A percentile compares a stretch with the other conserved stretches of the same genome.
Conservation (phyloP, 2,113 vertebrate genomes). For the Formicarius rufipectus region DNA sequence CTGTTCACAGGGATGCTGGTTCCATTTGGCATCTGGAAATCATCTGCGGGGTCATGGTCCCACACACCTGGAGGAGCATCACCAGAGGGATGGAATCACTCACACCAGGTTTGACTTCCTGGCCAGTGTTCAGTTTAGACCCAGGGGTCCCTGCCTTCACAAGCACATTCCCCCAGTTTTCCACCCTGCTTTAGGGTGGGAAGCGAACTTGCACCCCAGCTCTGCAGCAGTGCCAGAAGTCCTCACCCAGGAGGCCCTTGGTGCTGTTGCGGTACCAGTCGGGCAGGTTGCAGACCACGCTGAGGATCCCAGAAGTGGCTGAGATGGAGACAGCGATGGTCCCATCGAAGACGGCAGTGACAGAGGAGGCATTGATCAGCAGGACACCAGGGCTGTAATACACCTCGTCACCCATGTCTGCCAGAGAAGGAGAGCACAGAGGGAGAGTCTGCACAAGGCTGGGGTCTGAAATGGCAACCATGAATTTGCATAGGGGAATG, state of each 20-base stretch:
- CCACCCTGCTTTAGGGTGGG: background rate
- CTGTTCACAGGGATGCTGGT: constrained; percentile 34
- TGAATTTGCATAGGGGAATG: background rate
- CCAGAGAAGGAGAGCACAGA: background rate
- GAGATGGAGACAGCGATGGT: background rate
- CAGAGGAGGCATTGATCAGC: background rate
- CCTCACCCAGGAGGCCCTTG: constrained; percentile 54
- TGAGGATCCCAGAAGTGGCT: background rate
- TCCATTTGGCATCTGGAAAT: constrained; percentile 37
- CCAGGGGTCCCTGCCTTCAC: background rate
- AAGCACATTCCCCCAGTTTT: background rate
- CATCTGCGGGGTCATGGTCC: background rate
- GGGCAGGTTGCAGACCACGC: background rate
- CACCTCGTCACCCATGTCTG: background rate
- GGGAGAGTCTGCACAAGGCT: background rate
- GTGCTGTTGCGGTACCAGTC: background rate
- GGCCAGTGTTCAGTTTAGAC: background rate
- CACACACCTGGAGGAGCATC: constrained; percentile 39
- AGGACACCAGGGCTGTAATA: constrained; percentile 22
- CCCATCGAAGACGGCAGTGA: background rate
- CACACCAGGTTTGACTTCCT: background rate
- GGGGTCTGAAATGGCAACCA: background rate
- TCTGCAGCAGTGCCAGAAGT: background rate
- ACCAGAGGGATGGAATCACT: background rate
- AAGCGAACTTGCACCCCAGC: background rate